Conservation (phyloP, 64 coral and sea anemone species). For the Dendronephthya gigantea region DNA sequence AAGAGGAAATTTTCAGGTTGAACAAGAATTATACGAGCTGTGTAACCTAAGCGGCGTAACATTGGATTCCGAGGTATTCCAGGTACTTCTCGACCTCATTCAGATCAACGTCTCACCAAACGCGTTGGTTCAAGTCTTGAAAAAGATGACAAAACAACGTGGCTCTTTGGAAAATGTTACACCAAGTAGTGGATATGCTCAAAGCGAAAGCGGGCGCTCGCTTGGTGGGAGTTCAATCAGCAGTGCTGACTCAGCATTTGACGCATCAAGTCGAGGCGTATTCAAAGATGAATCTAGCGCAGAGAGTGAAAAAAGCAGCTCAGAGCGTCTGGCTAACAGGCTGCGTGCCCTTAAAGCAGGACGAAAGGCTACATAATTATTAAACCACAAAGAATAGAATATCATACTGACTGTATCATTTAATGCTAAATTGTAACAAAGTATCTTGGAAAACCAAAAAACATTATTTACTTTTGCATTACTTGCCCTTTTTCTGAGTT, state of each 20-base stretch:
- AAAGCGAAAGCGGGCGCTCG: not conserved
- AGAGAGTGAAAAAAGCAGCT: not conserved
- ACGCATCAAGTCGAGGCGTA: not conserved
- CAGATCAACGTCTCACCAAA: conserved; percentile 84
- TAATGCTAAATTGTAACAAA: too few relatives aligned
- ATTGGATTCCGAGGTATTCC: conserved; percentile 79
- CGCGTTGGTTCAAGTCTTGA: conserved; percentile 71
- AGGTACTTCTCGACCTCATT: conserved; percentile 87
- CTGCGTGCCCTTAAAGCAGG: conserved; percentile 1
- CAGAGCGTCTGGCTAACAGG: not conserved
- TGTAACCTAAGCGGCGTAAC: conserved; percentile 90
- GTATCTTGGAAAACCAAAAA: too few relatives aligned
- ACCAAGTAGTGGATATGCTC: not conserved
- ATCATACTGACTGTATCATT: too few relatives aligned
- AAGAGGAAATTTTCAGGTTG: conserved; percentile 40
- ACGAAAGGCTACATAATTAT: not conserved
- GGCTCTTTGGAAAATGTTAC: not conserved
- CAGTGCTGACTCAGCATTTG: not conserved
- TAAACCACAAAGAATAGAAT: too few relatives aligned
- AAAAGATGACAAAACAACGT: conserved; percentile 47
- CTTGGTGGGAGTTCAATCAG: not conserved
- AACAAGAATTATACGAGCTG: conserved; percentile 75
- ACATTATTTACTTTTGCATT: too few relatives aligned
- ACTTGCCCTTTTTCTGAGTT: too few relatives aligned
- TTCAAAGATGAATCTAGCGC: not conserved